Base-by-base conservation (phyloP, 2,888 invertebrate species). In the Lasiommata megera region DNA sequence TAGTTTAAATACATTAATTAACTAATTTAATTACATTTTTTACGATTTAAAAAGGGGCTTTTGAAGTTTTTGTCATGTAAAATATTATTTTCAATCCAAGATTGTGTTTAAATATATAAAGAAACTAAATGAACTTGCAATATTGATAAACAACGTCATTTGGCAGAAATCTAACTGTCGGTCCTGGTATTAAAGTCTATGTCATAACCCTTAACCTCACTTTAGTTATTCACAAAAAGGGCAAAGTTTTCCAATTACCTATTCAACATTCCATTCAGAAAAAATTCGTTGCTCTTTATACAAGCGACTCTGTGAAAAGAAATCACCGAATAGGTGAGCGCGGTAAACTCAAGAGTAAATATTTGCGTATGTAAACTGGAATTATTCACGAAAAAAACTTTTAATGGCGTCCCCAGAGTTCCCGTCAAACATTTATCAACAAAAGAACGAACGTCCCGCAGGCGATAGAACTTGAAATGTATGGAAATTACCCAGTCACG, bases 361-460 rank as follows among this genome's bases (percentile, higher is more conserved):
- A 89, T 89, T 90, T 88, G 88, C 88, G 88, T 88, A 88, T 89
- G 90, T 88, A 89, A 89, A 89, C 89, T 89, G 86, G 81, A 89
- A 88, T 89, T 88, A 88, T 88, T 89, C 88, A 87, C 88, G 88
- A 88, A 90, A 89, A 65, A 89, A 90, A 90, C 89, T 90, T 89
- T 89, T 90, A 90, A 90, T 90, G 90, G 90, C 89, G 89, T 90
- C 90, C 88, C 88, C 81, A 82, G 88, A 88, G 90, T 87, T 89
- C 81, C 88, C 88, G 90, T 88, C 89, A 90, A 90, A 89, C 89
- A 89, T 89, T 89, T 90, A 89, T 90, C 90, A 90, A 90, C 89
- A 90, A 89, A 89, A 89, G 89, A 90, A 89, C 85, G 88, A 89
- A 88, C 88, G 88, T 89, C 88, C 89, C 90, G 88, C 88, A 88